A percentile compares a stretch with the other conserved stretches of the same genome.
These are phyloP conservation scores for Octopus sinensis DNA, from an alignment of 1,140 invertebrate genomes.

Conservation along the genomic window DNA sequence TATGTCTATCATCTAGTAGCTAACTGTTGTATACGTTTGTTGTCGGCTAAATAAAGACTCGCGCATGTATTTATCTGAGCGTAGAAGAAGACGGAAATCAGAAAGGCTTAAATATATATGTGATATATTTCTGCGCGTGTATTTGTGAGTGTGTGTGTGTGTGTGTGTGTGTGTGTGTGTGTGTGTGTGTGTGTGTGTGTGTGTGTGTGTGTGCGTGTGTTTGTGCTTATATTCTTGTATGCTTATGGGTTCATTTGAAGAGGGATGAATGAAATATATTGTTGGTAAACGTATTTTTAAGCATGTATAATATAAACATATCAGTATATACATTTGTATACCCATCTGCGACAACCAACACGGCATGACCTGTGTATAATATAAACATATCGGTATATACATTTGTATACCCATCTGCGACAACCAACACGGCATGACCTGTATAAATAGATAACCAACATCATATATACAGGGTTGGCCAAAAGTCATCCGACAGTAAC, in stretches of 20 bases:
- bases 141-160: constrained; percentile 32
- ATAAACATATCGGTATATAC: not conserved
- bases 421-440: not conserved
- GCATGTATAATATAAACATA: not conserved
- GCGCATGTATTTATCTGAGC: too few species aligned
- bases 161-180: constrained; percentile 31
- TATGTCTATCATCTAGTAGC: too few species aligned
- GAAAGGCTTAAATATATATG: not conserved
- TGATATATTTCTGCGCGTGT: not conserved
- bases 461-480: too few species aligned
- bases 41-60: too few species aligned
- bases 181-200: constrained; percentile 28
- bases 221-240: not conserved
- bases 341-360: not conserved
- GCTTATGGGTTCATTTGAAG: not conserved
- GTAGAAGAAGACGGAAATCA: not conserved
- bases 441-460: too few species aligned
- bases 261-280: too few species aligned
- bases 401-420: not conserved
- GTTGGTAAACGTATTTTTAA: not conserved
- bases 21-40: too few species aligned
- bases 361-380: too few species aligned
- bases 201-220: constrained; percentile 28
- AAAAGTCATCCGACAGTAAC: too few species aligned
- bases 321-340: not conserved